A percentile compares a stretch with the other conserved stretches of the same genome.
Evolutionary conservation across 2,888 invertebrate genomes (phyloP).

Genomic region (Coremacera marginata): DNA sequence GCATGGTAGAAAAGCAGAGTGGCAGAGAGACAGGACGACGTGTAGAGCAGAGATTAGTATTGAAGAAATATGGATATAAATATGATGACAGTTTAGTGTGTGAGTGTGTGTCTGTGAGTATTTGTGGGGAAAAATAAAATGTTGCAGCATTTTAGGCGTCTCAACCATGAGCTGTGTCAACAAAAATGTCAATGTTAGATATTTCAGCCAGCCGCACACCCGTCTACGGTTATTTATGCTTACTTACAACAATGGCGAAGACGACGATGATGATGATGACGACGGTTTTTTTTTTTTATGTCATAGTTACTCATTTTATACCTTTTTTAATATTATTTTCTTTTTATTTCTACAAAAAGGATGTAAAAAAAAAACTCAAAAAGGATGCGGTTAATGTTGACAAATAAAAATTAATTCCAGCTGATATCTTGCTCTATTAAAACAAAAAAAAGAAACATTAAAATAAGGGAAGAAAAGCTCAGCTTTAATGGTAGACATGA

Average conservation of each 20-base stretch:
- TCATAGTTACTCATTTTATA: not conserved
- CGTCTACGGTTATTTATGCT: not conserved
- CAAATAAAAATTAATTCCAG: conserved; percentile 4
- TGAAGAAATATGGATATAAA: not conserved
- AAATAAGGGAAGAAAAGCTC: no score
- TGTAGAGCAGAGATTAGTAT: conserved; percentile 21
- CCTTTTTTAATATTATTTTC: not conserved
- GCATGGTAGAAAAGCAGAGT: not conserved
- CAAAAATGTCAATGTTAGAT: conserved; percentile 30
- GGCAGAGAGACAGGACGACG: not conserved
- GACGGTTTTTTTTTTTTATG: not conserved
- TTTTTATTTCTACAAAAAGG: no score
- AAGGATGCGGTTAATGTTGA: not conserved
- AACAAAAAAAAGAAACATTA: not conserved
- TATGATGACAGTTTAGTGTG: not conserved
- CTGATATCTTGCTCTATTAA: not conserved
- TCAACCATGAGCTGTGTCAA: conserved; percentile 36
- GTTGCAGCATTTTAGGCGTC: conserved; percentile 40
- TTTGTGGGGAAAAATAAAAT: conserved; percentile 7
- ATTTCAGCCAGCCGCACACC: not conserved
- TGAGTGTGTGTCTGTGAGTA: not conserved
- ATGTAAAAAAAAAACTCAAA: not conserved
- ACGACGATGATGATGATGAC: not conserved
- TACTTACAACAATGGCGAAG: not conserved
- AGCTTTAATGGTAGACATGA: no score